A percentile compares a stretch with the other conserved stretches of the same genome.
phyloP scores from a whole-genome alignment of 2,888 invertebrate species.

The Cyrtodaria siliqua region DNA sequence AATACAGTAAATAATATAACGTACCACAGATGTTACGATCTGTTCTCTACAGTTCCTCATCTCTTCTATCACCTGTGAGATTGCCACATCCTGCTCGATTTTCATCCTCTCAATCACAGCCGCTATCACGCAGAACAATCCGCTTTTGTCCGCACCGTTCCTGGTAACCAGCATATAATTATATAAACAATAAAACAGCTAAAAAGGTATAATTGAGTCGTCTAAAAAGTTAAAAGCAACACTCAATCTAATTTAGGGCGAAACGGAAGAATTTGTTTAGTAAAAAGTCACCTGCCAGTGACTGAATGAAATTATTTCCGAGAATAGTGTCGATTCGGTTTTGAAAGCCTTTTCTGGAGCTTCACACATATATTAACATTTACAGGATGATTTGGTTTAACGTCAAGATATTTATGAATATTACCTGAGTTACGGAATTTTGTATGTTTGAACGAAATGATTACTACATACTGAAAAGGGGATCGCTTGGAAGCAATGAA shows the following conservation, averaged over 20 bases:
- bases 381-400: no score
- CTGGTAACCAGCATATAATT: conserved; percentile 24
- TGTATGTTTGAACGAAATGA: no score
- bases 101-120: conserved; percentile 62
- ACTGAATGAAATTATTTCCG: no score
- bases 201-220: neutral
- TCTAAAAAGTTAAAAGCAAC: neutral
- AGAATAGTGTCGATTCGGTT: no score
- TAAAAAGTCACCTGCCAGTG: no score
- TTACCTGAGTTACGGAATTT: no score
- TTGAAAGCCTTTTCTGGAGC: no score
- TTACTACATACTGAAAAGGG: no score
- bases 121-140: conserved; percentile 60
- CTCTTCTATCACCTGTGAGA: conserved; percentile 64
- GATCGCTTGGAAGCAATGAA: no score
- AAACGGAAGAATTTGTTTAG: no score
- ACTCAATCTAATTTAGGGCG: neutral
- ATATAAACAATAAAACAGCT: conserved; percentile 2
- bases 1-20: conserved; percentile 1
- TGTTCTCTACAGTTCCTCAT: conserved; percentile 63
- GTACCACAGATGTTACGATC: conserved; percentile 54
- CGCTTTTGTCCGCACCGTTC: conserved; percentile 63
- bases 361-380: no score
- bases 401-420: no score
- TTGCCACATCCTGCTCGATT: conserved; percentile 66